A percentile compares a stretch with the other conserved stretches of the same genome.
These are phyloP conservation scores for Sycon ciliatum DNA, from an alignment of 37 sponge, comb jelly and placozoan genomes.

Conservation along the genomic window DNA sequence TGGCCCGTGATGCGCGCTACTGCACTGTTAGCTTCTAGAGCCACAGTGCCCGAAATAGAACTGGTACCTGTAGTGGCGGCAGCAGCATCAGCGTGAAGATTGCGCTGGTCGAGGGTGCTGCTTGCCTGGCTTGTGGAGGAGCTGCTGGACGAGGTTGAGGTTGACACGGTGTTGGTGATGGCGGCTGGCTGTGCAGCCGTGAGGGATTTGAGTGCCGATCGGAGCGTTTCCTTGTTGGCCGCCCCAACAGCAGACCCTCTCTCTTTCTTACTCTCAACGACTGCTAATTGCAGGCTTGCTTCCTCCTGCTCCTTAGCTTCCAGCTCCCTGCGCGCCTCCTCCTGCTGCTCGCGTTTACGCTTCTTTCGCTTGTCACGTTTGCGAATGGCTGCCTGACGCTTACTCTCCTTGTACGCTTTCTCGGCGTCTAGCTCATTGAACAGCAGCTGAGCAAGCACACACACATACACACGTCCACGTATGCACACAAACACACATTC, in stretches of 20 bases:
- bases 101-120: no score
- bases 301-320: slow-evolving; percentile 15
- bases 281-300: no score
- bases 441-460: slow-evolving; percentile 8
- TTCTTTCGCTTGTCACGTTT: slow-evolving; percentile 74
- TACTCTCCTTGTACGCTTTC: slow-evolving; percentile 74
- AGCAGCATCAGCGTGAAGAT: no score
- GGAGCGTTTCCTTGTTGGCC: background rate
- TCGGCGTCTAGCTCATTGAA: slow-evolving; percentile 71
- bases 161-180: no score
- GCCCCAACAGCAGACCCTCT: background rate
- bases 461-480: background rate
- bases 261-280: no score
- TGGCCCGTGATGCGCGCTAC: no score
- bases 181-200: no score
- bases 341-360: slow-evolving; percentile 58
- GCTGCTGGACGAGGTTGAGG: no score
- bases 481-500: background rate
- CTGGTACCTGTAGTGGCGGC: no score
- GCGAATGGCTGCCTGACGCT: slow-evolving; percentile 74
- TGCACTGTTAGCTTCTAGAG: no score
- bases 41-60: no score
- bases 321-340: slow-evolving; percentile 34
- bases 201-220: background rate
- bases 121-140: no score